phyloP scores from a whole-genome alignment of 2,113 vertebrate species.

The Pseudonaja textilis region DNA sequence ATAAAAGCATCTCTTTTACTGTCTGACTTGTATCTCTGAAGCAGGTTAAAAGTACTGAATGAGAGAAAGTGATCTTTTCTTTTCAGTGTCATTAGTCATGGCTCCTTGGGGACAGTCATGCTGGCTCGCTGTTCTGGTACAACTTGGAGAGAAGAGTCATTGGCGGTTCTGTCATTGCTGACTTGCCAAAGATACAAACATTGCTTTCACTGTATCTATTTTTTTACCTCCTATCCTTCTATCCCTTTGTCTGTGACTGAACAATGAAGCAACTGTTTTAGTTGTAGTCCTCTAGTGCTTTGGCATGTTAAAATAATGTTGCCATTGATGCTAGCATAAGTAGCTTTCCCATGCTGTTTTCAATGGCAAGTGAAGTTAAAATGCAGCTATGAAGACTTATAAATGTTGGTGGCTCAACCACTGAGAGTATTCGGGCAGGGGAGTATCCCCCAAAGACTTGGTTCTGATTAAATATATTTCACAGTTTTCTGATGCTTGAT shows the following conservation, averaged over 20 bases:
- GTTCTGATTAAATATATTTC: neutral
- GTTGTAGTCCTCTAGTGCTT: conserved; percentile 15
- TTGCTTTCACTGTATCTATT: neutral
- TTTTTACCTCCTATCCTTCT: neutral
- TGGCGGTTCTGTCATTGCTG: neutral
- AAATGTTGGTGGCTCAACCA: neutral
- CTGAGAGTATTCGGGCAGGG: neutral
- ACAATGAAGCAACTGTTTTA: neutral
- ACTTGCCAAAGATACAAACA: neutral
- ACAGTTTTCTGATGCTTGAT: neutral
- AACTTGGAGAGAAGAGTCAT: conserved; percentile 25
- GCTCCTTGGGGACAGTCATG: conserved; percentile 14
- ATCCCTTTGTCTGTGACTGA: neutral
- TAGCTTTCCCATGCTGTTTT: conserved; percentile 1
- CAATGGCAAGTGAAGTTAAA: neutral
- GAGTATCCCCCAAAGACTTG: neutral
- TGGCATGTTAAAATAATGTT: conserved; percentile 7
- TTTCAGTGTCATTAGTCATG: conserved; percentile 28
- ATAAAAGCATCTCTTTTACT: conserved; percentile 26
- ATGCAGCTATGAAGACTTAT: neutral
- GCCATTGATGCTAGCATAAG: conserved; percentile 7
- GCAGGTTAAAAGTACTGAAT: conserved; percentile 2
- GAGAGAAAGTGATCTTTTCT: conserved; percentile 22
- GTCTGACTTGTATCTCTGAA: conserved; percentile 2
- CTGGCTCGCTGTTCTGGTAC: neutral